These are phyloP conservation scores for Larimichthys polyactis DNA, from an alignment of 2,113 vertebrate genomes.

Conservation along the genomic window DNA sequence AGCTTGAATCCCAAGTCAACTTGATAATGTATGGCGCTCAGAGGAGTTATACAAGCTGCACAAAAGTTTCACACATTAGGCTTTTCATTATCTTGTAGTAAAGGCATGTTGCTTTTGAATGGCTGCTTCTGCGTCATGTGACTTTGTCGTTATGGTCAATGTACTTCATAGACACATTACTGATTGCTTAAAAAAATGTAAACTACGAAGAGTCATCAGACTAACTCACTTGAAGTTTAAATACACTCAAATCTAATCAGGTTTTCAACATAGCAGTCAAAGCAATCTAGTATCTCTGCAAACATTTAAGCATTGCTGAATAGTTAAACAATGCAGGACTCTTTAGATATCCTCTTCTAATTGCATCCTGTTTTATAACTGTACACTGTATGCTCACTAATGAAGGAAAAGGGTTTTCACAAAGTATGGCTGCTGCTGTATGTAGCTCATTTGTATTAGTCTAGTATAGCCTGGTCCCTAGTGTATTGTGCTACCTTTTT, in stretches of 20 bases:
- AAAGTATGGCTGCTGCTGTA: constrained; percentile 24
- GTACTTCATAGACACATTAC: constrained; percentile 1
- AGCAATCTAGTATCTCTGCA: constrained; percentile 5
- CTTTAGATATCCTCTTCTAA: constrained; percentile 25
- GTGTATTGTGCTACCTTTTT: constrained; percentile 52
- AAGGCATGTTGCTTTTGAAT: constrained; percentile 17
- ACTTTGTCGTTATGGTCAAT: constrained; percentile 4
- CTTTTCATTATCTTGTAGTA: neutral
- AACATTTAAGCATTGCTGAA: neutral
- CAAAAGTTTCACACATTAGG: neutral
- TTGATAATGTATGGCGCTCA: neutral
- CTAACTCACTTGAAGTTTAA: neutral
- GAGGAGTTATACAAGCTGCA: neutral
- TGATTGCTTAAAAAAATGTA: constrained; percentile 12
- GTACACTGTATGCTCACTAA: constrained; percentile 22
- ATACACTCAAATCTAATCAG: neutral
- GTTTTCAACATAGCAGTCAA: constrained; percentile 14
- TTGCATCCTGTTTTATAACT: constrained; percentile 26
- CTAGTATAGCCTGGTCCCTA: constrained; percentile 18
- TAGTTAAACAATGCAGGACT: constrained; percentile 4
- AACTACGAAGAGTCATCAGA: neutral
- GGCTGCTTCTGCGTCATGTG: neutral
- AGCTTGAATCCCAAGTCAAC: neutral
- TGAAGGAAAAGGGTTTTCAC: constrained; percentile 32
- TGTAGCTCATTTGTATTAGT: constrained; percentile 58